Conservation (phyloP, 2,797 vertebrate species). For the Microctenopoma steveboyesi region DNA sequence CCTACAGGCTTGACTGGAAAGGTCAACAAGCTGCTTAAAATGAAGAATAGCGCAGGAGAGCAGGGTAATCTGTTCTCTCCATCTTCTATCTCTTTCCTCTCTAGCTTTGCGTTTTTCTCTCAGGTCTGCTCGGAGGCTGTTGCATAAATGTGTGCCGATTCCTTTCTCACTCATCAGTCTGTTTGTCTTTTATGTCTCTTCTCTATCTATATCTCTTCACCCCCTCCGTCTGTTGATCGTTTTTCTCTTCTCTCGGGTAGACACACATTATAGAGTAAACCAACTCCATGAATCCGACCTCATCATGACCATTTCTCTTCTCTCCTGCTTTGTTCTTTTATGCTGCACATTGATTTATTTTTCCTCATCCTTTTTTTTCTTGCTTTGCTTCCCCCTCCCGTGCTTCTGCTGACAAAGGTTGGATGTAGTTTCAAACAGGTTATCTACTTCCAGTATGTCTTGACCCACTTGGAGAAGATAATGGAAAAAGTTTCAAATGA, state of each 20-base stretch:
- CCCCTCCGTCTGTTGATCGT: conserved; percentile 11
- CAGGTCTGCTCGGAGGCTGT: conserved; percentile 4
- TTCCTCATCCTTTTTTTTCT: conserved; percentile 17
- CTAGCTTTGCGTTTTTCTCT: neutral
- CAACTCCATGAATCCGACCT: conserved; percentile 64
- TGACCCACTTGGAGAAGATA: conserved; percentile 44
- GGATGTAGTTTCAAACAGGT: conserved; percentile 60
- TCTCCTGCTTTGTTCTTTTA: conserved; percentile 36
- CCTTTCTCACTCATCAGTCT: conserved; percentile 22
- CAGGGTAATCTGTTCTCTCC: conserved; percentile 73
- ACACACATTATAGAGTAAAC: conserved; percentile 52
- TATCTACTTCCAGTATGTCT: conserved; percentile 27
- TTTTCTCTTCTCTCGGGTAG: conserved; percentile 26
- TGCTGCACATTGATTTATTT: conserved; percentile 24
- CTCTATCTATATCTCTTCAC: conserved; percentile 14
- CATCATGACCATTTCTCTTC: conserved; percentile 51
- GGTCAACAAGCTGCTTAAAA: conserved; percentile 85
- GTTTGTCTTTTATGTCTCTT: conserved; percentile 36
- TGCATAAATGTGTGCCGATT: neutral
- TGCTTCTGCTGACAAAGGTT: conserved; percentile 37
- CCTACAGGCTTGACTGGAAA: conserved; percentile 81
- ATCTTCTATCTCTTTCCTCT: conserved; percentile 30
- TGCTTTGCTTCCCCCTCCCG: conserved; percentile 27
- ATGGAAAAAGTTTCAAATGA: conserved; percentile 55
- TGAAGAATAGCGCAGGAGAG: conserved; percentile 79